Evolutionary conservation across 2,113 vertebrate species (phyloP).

Genomic region (Phylloscopus trochilus): DNA sequence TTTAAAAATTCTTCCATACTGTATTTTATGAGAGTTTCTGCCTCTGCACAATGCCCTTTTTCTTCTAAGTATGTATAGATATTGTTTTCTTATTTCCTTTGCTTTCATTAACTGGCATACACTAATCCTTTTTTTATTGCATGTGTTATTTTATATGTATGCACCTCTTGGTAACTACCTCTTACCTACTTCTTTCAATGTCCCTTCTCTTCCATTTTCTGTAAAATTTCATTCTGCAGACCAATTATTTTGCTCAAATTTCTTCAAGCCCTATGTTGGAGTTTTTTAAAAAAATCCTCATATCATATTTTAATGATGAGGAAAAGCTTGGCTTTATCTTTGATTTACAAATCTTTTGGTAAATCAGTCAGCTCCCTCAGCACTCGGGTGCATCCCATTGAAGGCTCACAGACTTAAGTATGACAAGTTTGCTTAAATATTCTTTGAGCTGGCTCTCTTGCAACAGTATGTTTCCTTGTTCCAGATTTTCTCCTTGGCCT

Average conservation of each 20-base stretch:
- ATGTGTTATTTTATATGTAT: not conserved
- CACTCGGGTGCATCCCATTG: not conserved
- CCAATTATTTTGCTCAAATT: not conserved
- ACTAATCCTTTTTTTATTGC: constrained; percentile 32
- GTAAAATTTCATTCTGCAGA: constrained; percentile 25
- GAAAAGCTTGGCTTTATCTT: not conserved
- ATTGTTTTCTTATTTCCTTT: constrained; percentile 48
- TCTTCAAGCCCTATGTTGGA: not conserved
- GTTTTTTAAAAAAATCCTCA: not conserved
- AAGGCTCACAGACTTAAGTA: not conserved
- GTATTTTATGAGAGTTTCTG: not conserved
- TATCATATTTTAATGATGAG: not conserved
- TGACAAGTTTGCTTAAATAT: not conserved
- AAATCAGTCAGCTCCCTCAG: not conserved
- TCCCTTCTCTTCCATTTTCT: constrained; percentile 32
- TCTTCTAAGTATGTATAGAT: constrained; percentile 5
- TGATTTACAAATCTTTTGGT: not conserved
- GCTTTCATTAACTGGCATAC: not conserved
- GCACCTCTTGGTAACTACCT: not conserved
- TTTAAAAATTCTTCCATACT: not conserved
- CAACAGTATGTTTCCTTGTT: not conserved
- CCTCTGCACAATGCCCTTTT: not conserved
- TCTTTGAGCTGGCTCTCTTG: not conserved
- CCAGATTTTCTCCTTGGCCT: not conserved
- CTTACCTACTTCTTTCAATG: constrained; percentile 22